Evolutionary conservation across 2,888 invertebrate genomes (phyloP).

Genomic region (Pseudeuparius sepicola): DNA sequence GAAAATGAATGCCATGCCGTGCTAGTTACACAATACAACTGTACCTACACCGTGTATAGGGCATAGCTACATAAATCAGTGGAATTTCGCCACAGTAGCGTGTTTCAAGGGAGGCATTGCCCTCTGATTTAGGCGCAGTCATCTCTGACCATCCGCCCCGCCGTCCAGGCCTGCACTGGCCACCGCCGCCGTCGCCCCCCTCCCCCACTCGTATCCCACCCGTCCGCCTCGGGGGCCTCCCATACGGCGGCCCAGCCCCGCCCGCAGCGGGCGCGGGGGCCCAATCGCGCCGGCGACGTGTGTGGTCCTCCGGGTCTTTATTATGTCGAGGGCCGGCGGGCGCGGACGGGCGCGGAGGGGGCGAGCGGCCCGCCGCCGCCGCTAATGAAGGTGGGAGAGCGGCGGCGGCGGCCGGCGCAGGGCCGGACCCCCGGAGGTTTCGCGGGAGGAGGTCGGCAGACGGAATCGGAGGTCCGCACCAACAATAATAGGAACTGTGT

Average conservation of each 20-base stretch:
- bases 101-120: conserved; percentile 4
- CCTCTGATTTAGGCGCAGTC: neutral
- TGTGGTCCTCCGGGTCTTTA: conserved; percentile 42
- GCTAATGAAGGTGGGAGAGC: conserved; percentile 22
- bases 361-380: no score
- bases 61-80: no score
- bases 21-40: no score
- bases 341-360: no score
- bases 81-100: no score
- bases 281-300: conserved; percentile 40
- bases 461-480: no score
- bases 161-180: neutral
- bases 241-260: no score
- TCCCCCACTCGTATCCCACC: neutral
- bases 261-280: conserved; percentile 28
- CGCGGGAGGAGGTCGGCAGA: neutral
- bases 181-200: neutral
- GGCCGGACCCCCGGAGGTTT: conserved; percentile 6
- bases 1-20: no score
- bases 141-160: neutral
- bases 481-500: no score
- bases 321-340: no score
- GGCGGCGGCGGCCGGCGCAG: conserved; percentile 15
- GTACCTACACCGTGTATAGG: no score
- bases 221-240: no score